Base-by-base conservation (phyloP, 1,140 invertebrate species). In the Halesus radiatus region DNA sequence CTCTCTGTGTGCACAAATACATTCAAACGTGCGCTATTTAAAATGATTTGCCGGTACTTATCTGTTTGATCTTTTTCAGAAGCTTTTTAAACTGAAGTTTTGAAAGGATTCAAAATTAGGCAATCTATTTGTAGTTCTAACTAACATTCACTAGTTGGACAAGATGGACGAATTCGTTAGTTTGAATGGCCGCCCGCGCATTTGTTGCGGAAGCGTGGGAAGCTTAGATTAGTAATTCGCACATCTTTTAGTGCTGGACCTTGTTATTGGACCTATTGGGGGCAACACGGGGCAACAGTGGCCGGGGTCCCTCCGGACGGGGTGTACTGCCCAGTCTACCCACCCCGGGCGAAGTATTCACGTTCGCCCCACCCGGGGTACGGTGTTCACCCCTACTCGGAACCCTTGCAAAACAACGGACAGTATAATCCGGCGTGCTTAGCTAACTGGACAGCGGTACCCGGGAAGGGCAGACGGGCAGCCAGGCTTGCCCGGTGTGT, bases 371-470 rank as follows among this genome's bases (percentile, higher is more conserved):
- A 3, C 32, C 37, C 37, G 37, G 50, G 60, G 76, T n/a, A 53
- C n/a, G 37, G 29, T 29, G n/a, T 56, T 56, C 16, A 23, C 54
- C 62, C 68, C 68, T 50, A 45, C 23, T 52, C 68, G 32, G 32
- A 29, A 62, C 74, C 74, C 78, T 56, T 73, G 78, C 78, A 82
- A 82, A 82, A 79, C 81, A 82, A 82, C 81, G 78, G 81, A 82
- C 81, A 77, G 73, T 79, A 82, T 82, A 82, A 82, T 79, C 81
- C 78, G 73, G 50, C 50, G 50, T 77, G 64, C 81, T 82, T 82
- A 82, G 81, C 54, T 68, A 45, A 56, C 72, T 53, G 79, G 74
- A 80, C 79, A 80, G 20, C 26, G 73, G 45, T 23, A 52, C 37
- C 37, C 37, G 7, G 8, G 10, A 45, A 8, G 8, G 37, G 37